These are phyloP conservation scores for Macquaria ambigua DNA, from an alignment of 2,113 vertebrate genomes.

Conservation along the genomic window DNA sequence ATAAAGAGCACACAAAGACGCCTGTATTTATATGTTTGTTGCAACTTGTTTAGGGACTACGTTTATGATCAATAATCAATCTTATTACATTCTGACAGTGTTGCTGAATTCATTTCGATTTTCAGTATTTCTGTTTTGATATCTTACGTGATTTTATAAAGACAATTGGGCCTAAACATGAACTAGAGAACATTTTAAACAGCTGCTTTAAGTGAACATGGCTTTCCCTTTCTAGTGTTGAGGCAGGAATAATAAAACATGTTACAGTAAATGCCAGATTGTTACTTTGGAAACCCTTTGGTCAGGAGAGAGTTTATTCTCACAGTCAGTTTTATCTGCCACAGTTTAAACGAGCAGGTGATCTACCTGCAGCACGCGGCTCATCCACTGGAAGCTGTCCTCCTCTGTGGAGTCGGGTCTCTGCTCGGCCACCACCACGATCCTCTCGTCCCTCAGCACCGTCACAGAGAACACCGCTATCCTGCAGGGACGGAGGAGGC, in stretches of 20 bases:
- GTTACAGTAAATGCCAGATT: neutral
- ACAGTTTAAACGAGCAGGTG: too few relatives aligned
- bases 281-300: neutral
- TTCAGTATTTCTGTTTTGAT: too few relatives aligned
- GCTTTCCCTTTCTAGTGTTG: neutral
- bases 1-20: neutral
- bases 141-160: neutral
- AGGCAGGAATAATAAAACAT: neutral
- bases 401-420: conserved; percentile 98
- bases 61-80: neutral
- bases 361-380: conserved; percentile 94
- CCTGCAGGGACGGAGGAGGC: conserved; percentile 76
- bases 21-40: too few relatives aligned
- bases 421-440: conserved; percentile 98
- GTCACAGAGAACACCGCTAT: conserved; percentile 99
- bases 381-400: conserved; percentile 99
- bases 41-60: too few relatives aligned
- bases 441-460: conserved; percentile 95
- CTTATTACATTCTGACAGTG: neutral
- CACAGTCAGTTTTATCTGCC: neutral
- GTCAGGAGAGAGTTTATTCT: neutral
- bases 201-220: neutral
- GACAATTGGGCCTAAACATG: neutral
- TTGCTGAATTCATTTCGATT: neutral
- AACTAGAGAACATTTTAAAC: neutral